A percentile compares a stretch with the other conserved stretches of the same genome.
Evolutionary conservation across 2,113 vertebrate genomes (phyloP).

Genomic region (Anser brachyrhynchus): DNA sequence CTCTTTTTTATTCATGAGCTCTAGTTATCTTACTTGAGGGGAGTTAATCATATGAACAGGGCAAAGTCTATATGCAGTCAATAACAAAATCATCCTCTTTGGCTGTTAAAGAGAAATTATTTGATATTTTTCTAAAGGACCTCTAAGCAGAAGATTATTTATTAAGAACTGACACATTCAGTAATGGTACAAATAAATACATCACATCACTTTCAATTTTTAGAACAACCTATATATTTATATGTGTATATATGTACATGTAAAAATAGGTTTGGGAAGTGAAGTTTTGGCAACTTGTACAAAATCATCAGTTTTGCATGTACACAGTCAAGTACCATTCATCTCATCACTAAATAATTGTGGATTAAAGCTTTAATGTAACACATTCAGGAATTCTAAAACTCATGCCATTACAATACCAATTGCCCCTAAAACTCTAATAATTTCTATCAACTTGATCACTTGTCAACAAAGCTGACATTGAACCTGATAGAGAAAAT

Average conservation of each 20-base stretch:
- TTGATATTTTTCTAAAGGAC: neutral
- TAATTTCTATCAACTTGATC: neutral
- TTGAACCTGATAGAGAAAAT: neutral
- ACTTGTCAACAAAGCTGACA: neutral
- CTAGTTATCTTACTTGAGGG: neutral
- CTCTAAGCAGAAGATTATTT: neutral
- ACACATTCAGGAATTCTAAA: neutral
- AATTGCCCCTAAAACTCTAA: neutral
- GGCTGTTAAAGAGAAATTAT: neutral
- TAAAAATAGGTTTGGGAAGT: neutral
- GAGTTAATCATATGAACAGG: neutral
- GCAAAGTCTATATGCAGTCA: neutral
- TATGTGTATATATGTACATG: neutral
- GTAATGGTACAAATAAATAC: neutral
- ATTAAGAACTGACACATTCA: neutral
- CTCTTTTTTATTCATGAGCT: fast-evolving
- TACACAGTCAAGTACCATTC: neutral
- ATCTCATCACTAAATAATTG: neutral
- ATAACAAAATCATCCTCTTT: neutral
- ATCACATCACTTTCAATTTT: neutral
- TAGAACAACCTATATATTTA: neutral
- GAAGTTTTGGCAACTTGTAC: neutral
- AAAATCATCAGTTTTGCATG: neutral
- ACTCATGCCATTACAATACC: neutral
- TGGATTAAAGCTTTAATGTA: neutral